phyloP scores from a whole-genome alignment of 2,888 invertebrate species.

The Tenthredo amoena region DNA sequence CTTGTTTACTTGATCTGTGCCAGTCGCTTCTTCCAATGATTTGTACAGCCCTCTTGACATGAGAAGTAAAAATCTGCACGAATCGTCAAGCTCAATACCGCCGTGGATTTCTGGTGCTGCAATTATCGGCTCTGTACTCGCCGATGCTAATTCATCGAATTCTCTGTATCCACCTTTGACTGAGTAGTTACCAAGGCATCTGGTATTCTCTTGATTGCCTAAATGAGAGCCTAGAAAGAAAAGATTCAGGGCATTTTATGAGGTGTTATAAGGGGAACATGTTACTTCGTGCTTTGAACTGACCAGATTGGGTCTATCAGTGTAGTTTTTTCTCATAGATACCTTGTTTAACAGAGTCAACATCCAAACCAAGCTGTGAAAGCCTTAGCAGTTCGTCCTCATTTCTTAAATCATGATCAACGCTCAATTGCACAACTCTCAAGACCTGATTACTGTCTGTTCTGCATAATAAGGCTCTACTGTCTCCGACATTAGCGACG shows the following conservation, averaged over 20 bases:
- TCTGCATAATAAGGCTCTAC: conserved; percentile 89
- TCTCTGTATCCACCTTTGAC: conserved; percentile 93
- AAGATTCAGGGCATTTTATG: background rate
- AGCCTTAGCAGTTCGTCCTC: conserved; percentile 91
- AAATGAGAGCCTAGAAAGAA: conserved; percentile 82
- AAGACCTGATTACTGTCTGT: conserved; percentile 89
- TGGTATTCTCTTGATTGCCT: conserved; percentile 90
- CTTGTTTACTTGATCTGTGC: conserved; percentile 89
- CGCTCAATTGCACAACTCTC: conserved; percentile 89
- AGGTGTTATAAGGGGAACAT: background rate
- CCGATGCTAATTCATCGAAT: conserved; percentile 86
- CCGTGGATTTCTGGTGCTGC: conserved; percentile 92
- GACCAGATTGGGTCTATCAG: background rate
- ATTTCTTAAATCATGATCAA: conserved; percentile 91
- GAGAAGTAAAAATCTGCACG: conserved; percentile 90
- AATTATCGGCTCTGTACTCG: conserved; percentile 89
- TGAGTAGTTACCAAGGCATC: conserved; percentile 93
- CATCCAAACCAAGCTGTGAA: conserved; percentile 87
- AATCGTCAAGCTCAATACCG: conserved; percentile 88
- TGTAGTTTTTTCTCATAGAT: conserved; percentile 59
- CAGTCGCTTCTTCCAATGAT: conserved; percentile 89
- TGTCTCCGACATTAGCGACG: conserved; percentile 93
- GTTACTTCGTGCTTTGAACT: background rate
- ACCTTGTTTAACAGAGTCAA: conserved; percentile 85
- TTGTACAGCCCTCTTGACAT: conserved; percentile 93